Evolutionary conservation across 2,113 vertebrate species (phyloP), one percentile per base, ranked within the genome.

Genomic region (Sinocyclocheilus rhinocerous): DNA sequence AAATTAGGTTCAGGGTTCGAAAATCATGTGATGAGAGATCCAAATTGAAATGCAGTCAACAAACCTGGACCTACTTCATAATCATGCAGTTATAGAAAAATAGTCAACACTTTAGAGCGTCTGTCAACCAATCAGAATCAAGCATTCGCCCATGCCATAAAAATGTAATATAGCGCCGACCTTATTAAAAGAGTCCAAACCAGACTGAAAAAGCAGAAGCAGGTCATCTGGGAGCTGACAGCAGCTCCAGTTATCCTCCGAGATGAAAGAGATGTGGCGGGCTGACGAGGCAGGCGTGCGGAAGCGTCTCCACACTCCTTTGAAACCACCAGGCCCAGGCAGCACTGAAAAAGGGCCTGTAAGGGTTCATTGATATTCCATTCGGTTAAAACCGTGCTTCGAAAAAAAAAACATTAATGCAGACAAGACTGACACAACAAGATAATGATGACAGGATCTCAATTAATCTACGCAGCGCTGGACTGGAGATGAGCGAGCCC

Each of bases 401-500:
- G 73, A 4, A 87, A 84, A 87, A 4, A 87, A 84, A 87, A 87
- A 42, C 90, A 39, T 59, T 36, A 72, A 86, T 76, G 50, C 72
- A 83, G 69, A 63, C 67, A 45, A 1, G n/a, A 84, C 79, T 75
- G 84, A 88, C 81, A 81, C 15, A 39, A 81, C 22, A 48, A 42
- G 86, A 85, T 81, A 82, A 61, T 81, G 61, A 82, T 85, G 82
- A 84, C 78, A 76, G 67, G 88, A 89, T 89, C 90, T 92, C 87
- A 90, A 89, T 90, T 90, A 88, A 88, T 89, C 90, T 85, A 78
- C 82, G 75, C 45, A 85, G 89, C 7, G 20, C 75, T 52, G 59
- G 84, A 61, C 11, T 76, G 79, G 89, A 85, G 85, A 82, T 77
- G 87, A 84, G 80, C 86, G 85, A 89, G 91, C 84, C 59, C 87